Evolutionary conservation across 2,113 vertebrate species (phyloP).

Genomic region (Monopterus albus): DNA sequence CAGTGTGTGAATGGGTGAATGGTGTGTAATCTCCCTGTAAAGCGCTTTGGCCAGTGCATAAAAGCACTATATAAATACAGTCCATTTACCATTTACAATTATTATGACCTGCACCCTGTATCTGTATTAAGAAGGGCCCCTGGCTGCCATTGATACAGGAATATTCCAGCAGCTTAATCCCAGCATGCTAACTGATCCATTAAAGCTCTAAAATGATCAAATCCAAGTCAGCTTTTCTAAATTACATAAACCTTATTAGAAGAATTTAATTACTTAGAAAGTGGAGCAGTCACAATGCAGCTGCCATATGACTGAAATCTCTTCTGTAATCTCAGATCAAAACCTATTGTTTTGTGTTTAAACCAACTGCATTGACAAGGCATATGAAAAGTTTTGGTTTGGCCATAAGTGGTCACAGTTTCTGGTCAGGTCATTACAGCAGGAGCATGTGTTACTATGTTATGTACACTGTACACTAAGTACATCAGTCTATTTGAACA

Average conservation of each 20-base stretch:
- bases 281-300: conserved; percentile 66
- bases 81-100: too few species aligned
- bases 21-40: too few species aligned
- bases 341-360: conserved; percentile 53
- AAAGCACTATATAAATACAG: too few species aligned
- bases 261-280: conserved; percentile 70
- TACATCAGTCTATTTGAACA: neutral
- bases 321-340: conserved; percentile 50
- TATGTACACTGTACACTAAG: neutral
- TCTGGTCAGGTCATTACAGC: neutral
- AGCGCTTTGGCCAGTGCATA: too few species aligned
- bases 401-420: conserved; percentile 52
- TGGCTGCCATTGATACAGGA: conserved; percentile 28
- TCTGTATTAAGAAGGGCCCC: conserved; percentile 23
- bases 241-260: conserved; percentile 75
- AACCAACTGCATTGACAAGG: conserved; percentile 49
- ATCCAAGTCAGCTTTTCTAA: conserved; percentile 70
- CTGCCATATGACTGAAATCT: conserved; percentile 61
- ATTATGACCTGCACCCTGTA: conserved; percentile 2
- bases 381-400: conserved; percentile 70
- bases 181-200: conserved; percentile 79
- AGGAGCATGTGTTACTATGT: too few species aligned
- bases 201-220: conserved; percentile 73
- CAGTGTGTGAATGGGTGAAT: too few species aligned
- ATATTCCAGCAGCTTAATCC: conserved; percentile 57